Conservation (phyloP, 2,888 invertebrate genomes). For the Tiphia femorata region DNA sequence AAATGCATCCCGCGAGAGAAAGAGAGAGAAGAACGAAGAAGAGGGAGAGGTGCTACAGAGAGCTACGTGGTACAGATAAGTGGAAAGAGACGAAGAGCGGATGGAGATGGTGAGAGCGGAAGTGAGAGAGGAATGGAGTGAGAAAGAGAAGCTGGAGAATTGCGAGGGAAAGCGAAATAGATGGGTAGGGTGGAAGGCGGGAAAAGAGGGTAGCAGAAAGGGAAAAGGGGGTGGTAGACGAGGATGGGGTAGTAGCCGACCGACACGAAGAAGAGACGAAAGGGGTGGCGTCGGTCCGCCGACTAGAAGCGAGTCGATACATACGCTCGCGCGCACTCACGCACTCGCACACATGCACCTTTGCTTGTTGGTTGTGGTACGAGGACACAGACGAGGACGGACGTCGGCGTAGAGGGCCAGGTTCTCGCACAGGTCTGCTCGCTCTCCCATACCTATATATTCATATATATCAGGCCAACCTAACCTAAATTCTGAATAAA, state of each 20-base stretch:
- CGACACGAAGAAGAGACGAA: conserved; percentile 7
- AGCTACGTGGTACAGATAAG: neutral
- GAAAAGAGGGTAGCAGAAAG: too few species aligned
- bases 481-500: conserved; percentile 69
- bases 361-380: too few species aligned
- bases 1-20: conserved; percentile 15
- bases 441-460: neutral
- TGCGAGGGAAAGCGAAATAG: too few species aligned
- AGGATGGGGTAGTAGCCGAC: neutral
- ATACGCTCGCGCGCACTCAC: neutral
- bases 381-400: too few species aligned
- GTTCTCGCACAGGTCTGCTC: too few species aligned
- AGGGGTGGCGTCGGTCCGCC: conserved; percentile 12
- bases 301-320: conserved; percentile 40
- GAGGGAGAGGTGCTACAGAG: conserved; percentile 4
- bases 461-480: conserved; percentile 39
- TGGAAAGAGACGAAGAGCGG: conserved; percentile 1
- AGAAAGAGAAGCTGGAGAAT: neutral
- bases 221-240: neutral
- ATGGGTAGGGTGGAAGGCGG: conserved; percentile 1
- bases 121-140: neutral
- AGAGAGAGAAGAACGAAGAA: conserved; percentile 4
- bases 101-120: neutral
- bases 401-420: too few species aligned
- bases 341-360: neutral